Conservation (phyloP, 2,113 vertebrate species). For the Apodemus speciosus region DNA sequence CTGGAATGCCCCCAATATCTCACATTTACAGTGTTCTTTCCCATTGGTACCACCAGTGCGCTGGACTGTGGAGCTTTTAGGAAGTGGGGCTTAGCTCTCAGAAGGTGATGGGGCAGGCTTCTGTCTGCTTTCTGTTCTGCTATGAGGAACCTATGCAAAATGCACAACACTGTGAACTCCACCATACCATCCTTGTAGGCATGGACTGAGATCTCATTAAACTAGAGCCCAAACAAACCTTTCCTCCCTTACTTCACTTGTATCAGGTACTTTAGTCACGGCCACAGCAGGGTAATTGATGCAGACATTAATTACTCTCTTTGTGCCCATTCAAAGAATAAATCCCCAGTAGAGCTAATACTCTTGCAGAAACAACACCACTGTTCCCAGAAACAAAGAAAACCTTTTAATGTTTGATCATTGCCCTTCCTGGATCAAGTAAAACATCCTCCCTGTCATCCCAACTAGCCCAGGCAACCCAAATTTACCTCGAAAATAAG, state of each 20-base stretch:
- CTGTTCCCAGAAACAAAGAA: background rate
- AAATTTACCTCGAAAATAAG: background rate
- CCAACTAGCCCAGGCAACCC: background rate
- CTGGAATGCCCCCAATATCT: background rate
- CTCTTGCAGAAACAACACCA: background rate
- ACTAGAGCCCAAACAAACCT: background rate
- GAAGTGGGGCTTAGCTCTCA: background rate
- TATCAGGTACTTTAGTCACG: background rate
- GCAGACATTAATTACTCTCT: background rate
- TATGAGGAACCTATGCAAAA: background rate
- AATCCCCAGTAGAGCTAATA: background rate
- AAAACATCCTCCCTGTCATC: background rate
- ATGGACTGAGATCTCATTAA: background rate
- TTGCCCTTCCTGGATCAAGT: background rate
- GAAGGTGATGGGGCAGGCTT: background rate
- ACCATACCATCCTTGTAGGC: background rate
- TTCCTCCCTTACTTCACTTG: background rate
- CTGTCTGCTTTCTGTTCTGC: background rate
- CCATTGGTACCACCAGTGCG: background rate
- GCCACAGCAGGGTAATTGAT: background rate
- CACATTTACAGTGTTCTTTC: background rate
- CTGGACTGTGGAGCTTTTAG: background rate
- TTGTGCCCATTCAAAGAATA: conserved; percentile 15
- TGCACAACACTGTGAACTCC: background rate
- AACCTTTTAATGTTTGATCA: background rate